These are phyloP conservation scores for Erpobdella octoculata DNA, from an alignment of 2,888 invertebrate genomes.

Conservation along the genomic window DNA sequence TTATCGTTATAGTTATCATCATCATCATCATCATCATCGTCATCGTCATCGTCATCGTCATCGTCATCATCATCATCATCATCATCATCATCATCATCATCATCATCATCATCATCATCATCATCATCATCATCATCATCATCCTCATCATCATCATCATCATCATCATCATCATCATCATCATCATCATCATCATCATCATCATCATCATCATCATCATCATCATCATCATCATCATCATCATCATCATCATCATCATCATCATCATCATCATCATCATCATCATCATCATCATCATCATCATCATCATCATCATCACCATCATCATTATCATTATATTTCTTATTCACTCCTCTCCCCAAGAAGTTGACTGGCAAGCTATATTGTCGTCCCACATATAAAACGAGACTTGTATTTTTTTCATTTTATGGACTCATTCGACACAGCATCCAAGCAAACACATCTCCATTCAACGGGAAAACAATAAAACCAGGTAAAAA, in stretches of 20 bases:
- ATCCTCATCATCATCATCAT: no score
- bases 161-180: conserved; percentile 16
- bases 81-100: not conserved
- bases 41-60: conserved; percentile 20
- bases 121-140: no score
- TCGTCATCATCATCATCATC: conserved; percentile 14
- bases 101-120: not conserved
- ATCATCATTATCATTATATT: not conserved
- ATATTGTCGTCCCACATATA: not conserved
- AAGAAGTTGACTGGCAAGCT: not conserved
- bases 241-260: conserved; percentile 10
- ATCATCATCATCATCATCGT: conserved; percentile 22
- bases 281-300: not conserved
- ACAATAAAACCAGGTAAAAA: no score
- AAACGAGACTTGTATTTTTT: no score
- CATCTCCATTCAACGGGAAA: no score
- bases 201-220: conserved; percentile 15
- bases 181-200: not conserved
- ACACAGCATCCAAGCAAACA: not conserved
- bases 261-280: not conserved
- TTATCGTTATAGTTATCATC: conserved; percentile 15
- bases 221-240: conserved; percentile 14
- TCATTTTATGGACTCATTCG: no score
- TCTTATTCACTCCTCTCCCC: not conserved
- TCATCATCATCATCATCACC: not conserved